A percentile compares a stretch with the other conserved stretches of the same genome.
Conservation (phyloP, 2,888 invertebrate species). For the Chalcosyrphus nemorum region DNA sequence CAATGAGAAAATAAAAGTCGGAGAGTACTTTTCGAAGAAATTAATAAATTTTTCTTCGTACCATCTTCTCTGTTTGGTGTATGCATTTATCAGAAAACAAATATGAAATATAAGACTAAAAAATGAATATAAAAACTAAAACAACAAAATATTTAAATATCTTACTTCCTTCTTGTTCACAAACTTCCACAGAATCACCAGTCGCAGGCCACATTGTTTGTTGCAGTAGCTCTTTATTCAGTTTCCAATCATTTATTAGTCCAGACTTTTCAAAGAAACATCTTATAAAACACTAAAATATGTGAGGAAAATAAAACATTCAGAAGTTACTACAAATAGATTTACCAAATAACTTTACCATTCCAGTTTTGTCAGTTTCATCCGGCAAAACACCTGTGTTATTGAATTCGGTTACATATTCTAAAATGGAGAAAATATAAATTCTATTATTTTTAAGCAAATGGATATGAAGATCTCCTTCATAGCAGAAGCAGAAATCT, state of each 20-base stretch:
- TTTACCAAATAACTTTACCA: constrained; percentile 81
- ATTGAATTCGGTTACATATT: constrained; percentile 83
- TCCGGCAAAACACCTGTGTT: constrained; percentile 84
- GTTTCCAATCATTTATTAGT: constrained; percentile 82
- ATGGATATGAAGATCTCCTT: no score
- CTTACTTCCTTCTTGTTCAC: constrained; percentile 79
- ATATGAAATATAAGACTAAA: no score
- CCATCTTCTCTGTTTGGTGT: no score
- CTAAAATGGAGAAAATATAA: constrained; percentile 77
- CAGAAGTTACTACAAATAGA: no score
- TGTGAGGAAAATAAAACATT: no score
- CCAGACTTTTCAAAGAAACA: constrained; percentile 83
- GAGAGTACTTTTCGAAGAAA: no score
- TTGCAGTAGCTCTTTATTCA: constrained; percentile 81
- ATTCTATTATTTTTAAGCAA: not conserved
- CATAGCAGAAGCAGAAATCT: no score
- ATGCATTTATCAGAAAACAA: no score
- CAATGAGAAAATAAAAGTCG: no score
- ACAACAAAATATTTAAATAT: no score
- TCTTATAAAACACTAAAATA: constrained; percentile 83
- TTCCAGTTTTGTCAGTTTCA: constrained; percentile 84
- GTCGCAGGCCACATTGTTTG: constrained; percentile 81
- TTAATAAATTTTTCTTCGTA: no score
- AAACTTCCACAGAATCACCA: constrained; percentile 79
- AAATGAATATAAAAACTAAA: no score